These are phyloP conservation scores for Lasiurus cinereus DNA, from an alignment of 2,113 vertebrate genomes.

Conservation along the genomic window DNA sequence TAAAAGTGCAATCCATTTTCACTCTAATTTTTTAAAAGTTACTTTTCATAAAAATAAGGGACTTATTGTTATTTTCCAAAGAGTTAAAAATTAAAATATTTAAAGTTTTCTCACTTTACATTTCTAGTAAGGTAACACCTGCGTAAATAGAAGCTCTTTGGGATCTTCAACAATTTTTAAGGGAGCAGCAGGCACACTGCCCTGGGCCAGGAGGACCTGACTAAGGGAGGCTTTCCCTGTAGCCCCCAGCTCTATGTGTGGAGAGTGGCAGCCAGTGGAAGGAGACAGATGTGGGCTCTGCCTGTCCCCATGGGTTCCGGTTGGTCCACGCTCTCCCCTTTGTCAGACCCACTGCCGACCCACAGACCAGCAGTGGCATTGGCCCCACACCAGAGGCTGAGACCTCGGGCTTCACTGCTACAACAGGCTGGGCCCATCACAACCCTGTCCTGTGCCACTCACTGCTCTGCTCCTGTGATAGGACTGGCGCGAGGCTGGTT, in stretches of 20 bases:
- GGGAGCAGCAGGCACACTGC: neutral
- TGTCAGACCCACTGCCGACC: no score
- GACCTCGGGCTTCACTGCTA: no score
- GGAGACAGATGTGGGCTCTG: accelerated
- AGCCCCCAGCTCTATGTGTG: accelerated
- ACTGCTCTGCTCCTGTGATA: neutral
- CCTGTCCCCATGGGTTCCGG: neutral
- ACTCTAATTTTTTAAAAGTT: neutral
- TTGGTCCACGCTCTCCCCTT: neutral
- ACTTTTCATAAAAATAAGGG: neutral
- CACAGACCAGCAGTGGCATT: neutral
- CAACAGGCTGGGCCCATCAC: no score
- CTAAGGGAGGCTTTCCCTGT: neutral
- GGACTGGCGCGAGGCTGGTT: accelerated
- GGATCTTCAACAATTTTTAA: neutral
- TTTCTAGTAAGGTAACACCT: neutral
- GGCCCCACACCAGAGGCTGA: neutral
- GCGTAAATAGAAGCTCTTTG: neutral
- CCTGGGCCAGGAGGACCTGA: neutral
- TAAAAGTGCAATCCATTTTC: neutral
- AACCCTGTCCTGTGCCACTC: neutral
- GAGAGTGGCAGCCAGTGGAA: accelerated
- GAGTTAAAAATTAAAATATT: neutral
- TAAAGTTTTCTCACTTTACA: neutral
- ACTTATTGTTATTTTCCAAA: neutral